Evolutionary conservation across 2,888 invertebrate species (phyloP), one percentile per base, ranked within the genome.

Genomic region (Noctua pronuba): DNA sequence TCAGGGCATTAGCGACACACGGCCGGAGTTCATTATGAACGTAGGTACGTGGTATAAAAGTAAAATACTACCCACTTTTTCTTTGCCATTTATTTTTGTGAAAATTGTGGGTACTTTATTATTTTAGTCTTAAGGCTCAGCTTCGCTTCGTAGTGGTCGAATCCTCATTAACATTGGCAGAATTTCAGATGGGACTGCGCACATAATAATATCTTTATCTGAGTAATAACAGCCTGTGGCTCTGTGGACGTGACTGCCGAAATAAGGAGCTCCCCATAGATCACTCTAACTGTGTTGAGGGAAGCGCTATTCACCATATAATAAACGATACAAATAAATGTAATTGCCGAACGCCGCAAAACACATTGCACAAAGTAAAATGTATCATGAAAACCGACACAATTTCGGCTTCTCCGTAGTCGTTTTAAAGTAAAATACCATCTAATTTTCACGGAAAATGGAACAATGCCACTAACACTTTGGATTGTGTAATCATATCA

Each of bases 1-100:
- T 87, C 87, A 79, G 73, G 24, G 76, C 87, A 87, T 86, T 86
- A 85, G 86, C 84, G 84, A 86, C 86, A 86, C 86, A 86, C 84
- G 77, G 69, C 67, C 58, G 60, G 73, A 75, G 85, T 83, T 86
- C 82, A 80, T 85, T 86, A 86, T 73, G 71, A 77, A 80, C 76
- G 46, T 44, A 66, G 38, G 67, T 65, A 82, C 75, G 78, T 72
- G 71, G 65, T 85, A 68, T 82, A 85, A 84, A 84, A 84, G 71
- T 71, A 82, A 84, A 84, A 84, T 75, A 68, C 74, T 58, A 49
- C 66, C 70, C 55, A 73, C 67, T 73, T 82, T 77, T 78, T 49
- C 71, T 55, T 28, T 28, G 1, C 31, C 55, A 77, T 81, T 84
- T 46, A 71, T 84, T 84, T 81, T 75, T 74, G 58, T 60, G 28